phyloP scores from a whole-genome alignment of 2,797 vertebrate genomes.

The Spea hammondii region DNA sequence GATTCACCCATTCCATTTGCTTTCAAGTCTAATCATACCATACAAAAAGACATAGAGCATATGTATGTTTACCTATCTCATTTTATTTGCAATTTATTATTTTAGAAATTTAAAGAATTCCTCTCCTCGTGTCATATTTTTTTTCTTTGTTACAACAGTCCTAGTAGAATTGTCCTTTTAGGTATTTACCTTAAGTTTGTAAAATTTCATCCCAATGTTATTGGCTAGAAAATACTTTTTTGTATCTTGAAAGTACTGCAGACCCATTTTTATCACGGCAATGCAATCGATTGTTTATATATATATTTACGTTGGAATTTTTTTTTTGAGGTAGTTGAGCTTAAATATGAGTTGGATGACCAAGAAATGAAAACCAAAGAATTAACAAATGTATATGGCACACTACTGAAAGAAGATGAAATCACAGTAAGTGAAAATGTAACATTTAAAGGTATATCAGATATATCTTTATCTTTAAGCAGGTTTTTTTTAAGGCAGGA shows the following conservation, averaged over 20 bases:
- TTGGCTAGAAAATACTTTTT: background rate
- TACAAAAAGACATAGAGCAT: too few relatives aligned
- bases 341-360: conserved; percentile 41
- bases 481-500: too few relatives aligned
- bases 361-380: conserved; percentile 26
- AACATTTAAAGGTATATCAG: too few relatives aligned
- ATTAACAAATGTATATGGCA: conserved; percentile 6
- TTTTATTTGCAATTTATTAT: background rate
- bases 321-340: conserved; percentile 29
- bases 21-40: too few relatives aligned
- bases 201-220: background rate
- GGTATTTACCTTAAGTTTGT: background rate
- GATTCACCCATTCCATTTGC: too few relatives aligned
- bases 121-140: background rate
- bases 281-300: background rate
- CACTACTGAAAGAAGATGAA: conserved; percentile 20
- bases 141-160: background rate
- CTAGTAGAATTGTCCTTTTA: background rate
- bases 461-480: too few relatives aligned
- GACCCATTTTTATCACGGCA: background rate
- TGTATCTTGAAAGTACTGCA: background rate
- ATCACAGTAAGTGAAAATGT: conserved; percentile 15
- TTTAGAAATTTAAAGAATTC: background rate
- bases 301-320: background rate
- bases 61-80: too few relatives aligned